Evolutionary conservation across 1,140 invertebrate species (phyloP), one percentile per base, ranked within the genome.

Genomic region (Druon quercuslanigerum): DNA sequence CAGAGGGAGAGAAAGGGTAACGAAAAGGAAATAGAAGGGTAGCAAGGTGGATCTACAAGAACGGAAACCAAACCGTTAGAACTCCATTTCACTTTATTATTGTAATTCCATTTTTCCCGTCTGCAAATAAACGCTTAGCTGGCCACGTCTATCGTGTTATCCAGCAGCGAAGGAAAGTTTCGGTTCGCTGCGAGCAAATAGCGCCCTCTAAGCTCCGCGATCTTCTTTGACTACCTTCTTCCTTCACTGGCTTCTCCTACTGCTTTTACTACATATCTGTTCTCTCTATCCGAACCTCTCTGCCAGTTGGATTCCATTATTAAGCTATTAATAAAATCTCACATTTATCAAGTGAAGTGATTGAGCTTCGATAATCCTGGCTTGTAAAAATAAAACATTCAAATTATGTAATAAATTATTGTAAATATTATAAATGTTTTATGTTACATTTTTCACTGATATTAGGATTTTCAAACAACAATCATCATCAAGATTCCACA

Each of bases 51-150:
- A 66, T 13, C 14, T 78, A 66, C n/a, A 51, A 50, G 13, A 74
- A 72, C 70, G 70, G 72, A 74, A 33, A 20, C 72, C 74, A 19
- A 77, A 80, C 78, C 80, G 84, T 86, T 85, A 77, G 78, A 85
- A 84, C 81, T 85, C 76, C 81, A 82, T 86, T 86, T 86, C 74
- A 77, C 82, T 87, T 85, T 82, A 85, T 85, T 84, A 66, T 66
- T 66, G 84, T 87, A 85, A 87, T 87, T 86, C 79, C 83, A 86
- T 87, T 85, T 87, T 87, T 87, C 80, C 73, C 73, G 77, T 83
- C 79, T 81, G 82, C 79, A 87, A 86, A 87, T 86, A 86, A 87
- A 87, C 80, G 86, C 81, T 85, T 66, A 52, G 79, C 75, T 83
- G 84, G 73, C 72, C 78, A 81, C 82, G 84, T 86, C 80, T 85